Evolutionary conservation across 2,797 vertebrate genomes (phyloP), one percentile per base, ranked within the genome.

Genomic region (Peromyscus nudipes): DNA sequence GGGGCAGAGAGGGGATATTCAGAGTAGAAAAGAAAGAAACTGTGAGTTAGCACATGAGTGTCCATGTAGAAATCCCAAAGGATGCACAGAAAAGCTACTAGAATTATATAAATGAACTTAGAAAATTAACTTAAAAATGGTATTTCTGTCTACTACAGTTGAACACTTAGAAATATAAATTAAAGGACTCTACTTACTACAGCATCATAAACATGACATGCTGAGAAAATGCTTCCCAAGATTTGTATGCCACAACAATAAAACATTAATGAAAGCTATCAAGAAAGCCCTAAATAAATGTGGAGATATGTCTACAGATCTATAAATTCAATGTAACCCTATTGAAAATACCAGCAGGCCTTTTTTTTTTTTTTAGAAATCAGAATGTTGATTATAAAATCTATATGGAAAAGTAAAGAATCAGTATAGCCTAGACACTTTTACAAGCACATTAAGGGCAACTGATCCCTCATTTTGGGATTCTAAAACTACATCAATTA

Each of bases 91-190:
- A 65, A 87, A 16, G 10, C 62, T 62, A 29, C 27, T 76, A 84
- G n/a, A 93, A 81, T 57, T 92, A 92, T 64, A 92, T 60, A 86
- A 80, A 12, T 94, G n/a, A 92, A 91, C 92, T 95, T 95, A 75
- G 23, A 43, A 91, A 82, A 29, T 27, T 29, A 60, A 67, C 67
- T 73, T 82, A 90, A 88, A 84, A 95, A 90, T 86, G 79, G 0
- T 93, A 64, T 89, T 92, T 83, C 21, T 95, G 16, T 73, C 46
- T 83, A 82, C 6, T 73, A 55, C 43, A 86, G 9, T 81, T 65
- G 71, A 94, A 52, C 25, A 71, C 37, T 76, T 91, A 11, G 25
- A 95, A 87, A 92, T 73, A 79, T 69, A 94, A 81, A 81, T 91
- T 77, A 34, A 71, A 90, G 80, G 85, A 21, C n/a, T 52, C 55